Base-by-base conservation (phyloP, 2,797 vertebrate genomes). In the Myotis vivesi region DNA sequence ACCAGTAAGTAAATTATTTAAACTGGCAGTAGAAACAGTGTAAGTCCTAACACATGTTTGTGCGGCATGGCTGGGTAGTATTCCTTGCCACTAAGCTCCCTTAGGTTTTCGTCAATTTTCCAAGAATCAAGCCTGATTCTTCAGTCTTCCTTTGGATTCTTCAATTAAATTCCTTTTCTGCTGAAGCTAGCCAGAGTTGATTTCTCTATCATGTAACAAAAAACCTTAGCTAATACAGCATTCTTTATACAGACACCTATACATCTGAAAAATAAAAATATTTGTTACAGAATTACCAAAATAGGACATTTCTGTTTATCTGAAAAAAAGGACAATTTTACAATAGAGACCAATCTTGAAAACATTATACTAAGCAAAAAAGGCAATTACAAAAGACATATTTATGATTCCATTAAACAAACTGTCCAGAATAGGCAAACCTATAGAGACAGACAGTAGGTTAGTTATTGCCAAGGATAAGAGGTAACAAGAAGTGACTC, bases 211-310 rank as follows among this genome's bases (percentile, higher is more conserved):
- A 36, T 57, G 19, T 64, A 95, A 59, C 66, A 77, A 80, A 94
- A 91, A 83, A 93, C 36, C 19, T 81, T 44, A 22, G 72, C 28
- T 57, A 46, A 88, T 13, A 94, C 4, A 90, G 9, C 17, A 69
- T 30, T 90, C 33, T 85, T 88, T 71, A 72, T 33, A 53, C 15
- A 82, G 22, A 28, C 12, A 87, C 22, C 5, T 33, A 69, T 30
- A 84, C 6, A 89, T 76, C 51, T 57, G 64, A 87, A 87, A 93
- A 89, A 69, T 44, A 12, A 87, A 95, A 92, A 71, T 49, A 77
- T 64, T 44, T 82, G 17, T 75, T 82, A 83, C 0, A 84, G 3
- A 46, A 83, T 87, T 87, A 87, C 55, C 25, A 89, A 69, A 87
- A 80, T 59, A 12, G 22, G 51, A 3, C 53, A 49, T 62, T 25